Evolutionary conservation across 2,797 vertebrate species (phyloP).

Genomic region (Crenichthys baileyi): DNA sequence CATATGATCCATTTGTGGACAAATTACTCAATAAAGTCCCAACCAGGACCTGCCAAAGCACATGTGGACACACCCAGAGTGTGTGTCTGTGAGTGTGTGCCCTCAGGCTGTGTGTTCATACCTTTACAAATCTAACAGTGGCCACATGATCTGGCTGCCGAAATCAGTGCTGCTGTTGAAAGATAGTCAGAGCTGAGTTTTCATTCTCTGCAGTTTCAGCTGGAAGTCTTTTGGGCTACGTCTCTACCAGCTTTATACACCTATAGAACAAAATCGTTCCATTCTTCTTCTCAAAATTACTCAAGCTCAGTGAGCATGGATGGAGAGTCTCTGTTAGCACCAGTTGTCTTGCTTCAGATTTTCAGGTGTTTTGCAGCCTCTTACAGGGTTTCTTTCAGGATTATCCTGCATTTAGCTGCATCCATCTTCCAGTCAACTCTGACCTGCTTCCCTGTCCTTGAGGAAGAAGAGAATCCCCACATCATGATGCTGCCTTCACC

Average conservation of each 20-base stretch:
- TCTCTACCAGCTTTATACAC: not conserved
- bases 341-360: too few species aligned
- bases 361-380: too few species aligned
- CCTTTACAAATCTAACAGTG: not conserved
- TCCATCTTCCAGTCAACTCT: too few species aligned
- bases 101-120: constrained; percentile 9
- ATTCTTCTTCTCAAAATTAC: too few species aligned
- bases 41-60: constrained; percentile 21
- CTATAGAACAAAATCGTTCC: not conserved
- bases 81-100: constrained; percentile 11
- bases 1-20: constrained; percentile 27
- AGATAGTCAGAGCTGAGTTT: not conserved
- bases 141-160: not conserved
- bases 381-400: too few species aligned
- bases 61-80: constrained; percentile 34
- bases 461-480: too few species aligned
- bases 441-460: too few species aligned
- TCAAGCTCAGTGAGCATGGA: too few species aligned
- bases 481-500: too few species aligned
- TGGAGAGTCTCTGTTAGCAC: too few species aligned
- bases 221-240: not conserved
- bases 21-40: constrained; percentile 9
- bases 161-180: not conserved
- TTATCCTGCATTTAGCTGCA: too few species aligned
- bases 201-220: not conserved